A percentile compares a stretch with the other conserved stretches of the same genome.
These are phyloP conservation scores for Clytia hemisphaerica DNA, from an alignment of 30 jellyfish, hydroid and myxozoan species.

Conservation along the genomic window DNA sequence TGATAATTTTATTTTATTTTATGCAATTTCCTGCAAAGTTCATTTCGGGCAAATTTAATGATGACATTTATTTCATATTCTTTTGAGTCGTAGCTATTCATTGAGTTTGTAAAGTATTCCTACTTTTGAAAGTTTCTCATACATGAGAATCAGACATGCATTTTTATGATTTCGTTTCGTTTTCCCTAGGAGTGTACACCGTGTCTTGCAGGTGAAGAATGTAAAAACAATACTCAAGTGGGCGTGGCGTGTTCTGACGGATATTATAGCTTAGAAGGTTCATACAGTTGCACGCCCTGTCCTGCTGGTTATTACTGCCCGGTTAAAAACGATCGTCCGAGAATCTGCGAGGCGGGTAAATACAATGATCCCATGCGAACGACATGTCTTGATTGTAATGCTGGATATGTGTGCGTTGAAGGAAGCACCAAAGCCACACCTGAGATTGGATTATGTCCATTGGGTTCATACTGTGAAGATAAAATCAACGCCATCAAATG, in stretches of 20 bases:
- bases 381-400: conserved; percentile 56
- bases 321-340: conserved; percentile 48
- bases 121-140: too few relatives aligned
- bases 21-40: not conserved
- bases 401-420: conserved; percentile 78
- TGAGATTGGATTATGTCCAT: conserved; percentile 62
- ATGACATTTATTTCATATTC: not conserved
- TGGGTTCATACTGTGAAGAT: conserved; percentile 87
- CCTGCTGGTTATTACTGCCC: conserved; percentile 86
- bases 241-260: conserved; percentile 73
- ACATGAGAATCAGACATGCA: too few relatives aligned
- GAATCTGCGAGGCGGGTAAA: conserved; percentile 71
- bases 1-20: not conserved
- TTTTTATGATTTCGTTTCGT: too few relatives aligned
- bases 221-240: conserved; percentile 72
- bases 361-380: conserved; percentile 70
- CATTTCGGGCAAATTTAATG: not conserved
- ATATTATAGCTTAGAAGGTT: conserved; percentile 67
- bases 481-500: conserved; percentile 41
- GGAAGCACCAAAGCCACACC: conserved; percentile 87
- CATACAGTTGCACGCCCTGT: conserved; percentile 65
- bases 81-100: too few relatives aligned
- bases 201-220: conserved; percentile 81
- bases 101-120: too few relatives aligned
- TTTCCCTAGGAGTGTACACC: conserved; percentile 84